These are phyloP conservation scores for Amphimallon solstitiale DNA, from an alignment of 2,888 invertebrate species.

Conservation along the genomic window DNA sequence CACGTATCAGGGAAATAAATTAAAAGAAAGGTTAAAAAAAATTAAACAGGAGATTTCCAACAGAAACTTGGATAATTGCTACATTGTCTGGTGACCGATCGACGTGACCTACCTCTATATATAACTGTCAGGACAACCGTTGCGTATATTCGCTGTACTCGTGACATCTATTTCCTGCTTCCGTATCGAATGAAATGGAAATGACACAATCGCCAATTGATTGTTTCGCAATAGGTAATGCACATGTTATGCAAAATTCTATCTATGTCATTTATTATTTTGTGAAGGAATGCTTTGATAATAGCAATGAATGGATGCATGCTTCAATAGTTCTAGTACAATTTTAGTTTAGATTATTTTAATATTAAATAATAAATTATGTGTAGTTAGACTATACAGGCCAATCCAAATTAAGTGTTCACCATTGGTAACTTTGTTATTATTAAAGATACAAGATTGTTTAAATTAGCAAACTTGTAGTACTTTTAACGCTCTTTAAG, in stretches of 20 bases:
- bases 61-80: constrained; percentile 43
- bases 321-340: no score
- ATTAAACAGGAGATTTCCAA: constrained; percentile 44
- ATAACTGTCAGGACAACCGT: constrained; percentile 25
- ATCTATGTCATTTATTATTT: neutral
- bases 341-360: no score
- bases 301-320: no score
- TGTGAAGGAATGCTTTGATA: no score
- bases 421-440: no score
- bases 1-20: neutral
- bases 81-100: constrained; percentile 47
- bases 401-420: no score
- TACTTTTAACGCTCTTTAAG: no score
- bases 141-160: constrained; percentile 1
- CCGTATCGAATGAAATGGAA: constrained; percentile 11
- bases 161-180: constrained; percentile 34
- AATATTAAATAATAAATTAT: no score
- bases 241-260: no score
- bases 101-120: constrained; percentile 45
- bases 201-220: constrained; percentile 14
- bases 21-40: constrained; percentile 6
- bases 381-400: no score
- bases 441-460: no score
- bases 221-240: constrained; percentile 1
- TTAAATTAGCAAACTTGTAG: no score